phyloP scores from a whole-genome alignment of 2,113 vertebrate genomes.

The Prionailurus bengalensis region DNA sequence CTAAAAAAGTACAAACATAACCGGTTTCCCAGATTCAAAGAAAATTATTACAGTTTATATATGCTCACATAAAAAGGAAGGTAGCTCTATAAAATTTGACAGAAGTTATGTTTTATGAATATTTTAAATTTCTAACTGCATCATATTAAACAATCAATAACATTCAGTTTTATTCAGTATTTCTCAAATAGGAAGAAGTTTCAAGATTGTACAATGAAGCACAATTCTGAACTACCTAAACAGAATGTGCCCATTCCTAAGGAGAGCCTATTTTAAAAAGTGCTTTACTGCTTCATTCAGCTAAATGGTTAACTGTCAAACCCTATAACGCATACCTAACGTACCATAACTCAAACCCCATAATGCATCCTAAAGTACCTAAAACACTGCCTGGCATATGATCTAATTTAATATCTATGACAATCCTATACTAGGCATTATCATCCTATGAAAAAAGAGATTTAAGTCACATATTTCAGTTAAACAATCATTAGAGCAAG shows the following conservation, averaged over 20 bases:
- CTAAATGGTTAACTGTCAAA: not conserved
- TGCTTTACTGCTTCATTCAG: not conserved
- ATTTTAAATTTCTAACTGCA: conserved; percentile 36
- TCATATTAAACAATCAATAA: conserved; percentile 29
- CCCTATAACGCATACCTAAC: not conserved
- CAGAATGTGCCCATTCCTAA: not conserved
- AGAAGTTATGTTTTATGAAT: not conserved
- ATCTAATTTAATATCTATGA: conserved; percentile 38
- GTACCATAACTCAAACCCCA: not conserved
- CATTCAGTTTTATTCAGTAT: conserved; percentile 42
- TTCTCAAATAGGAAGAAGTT: conserved; percentile 27
- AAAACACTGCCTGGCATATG: not conserved
- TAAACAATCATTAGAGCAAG: conserved; percentile 20
- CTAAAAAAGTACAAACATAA: not conserved
- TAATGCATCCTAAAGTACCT: not conserved
- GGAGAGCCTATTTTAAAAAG: not conserved
- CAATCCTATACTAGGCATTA: not conserved
- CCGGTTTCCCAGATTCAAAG: conserved; percentile 36
- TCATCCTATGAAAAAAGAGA: not conserved
- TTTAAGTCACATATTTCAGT: conserved; percentile 48
- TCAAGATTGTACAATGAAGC: not conserved
- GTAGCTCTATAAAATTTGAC: not conserved
- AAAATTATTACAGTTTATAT: conserved; percentile 36
- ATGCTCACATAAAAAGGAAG: conserved; percentile 41
- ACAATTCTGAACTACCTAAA: conserved; percentile 12